Conservation (phyloP, 64 coral and sea anemone genomes). For the Stylophora pistillata region DNA sequence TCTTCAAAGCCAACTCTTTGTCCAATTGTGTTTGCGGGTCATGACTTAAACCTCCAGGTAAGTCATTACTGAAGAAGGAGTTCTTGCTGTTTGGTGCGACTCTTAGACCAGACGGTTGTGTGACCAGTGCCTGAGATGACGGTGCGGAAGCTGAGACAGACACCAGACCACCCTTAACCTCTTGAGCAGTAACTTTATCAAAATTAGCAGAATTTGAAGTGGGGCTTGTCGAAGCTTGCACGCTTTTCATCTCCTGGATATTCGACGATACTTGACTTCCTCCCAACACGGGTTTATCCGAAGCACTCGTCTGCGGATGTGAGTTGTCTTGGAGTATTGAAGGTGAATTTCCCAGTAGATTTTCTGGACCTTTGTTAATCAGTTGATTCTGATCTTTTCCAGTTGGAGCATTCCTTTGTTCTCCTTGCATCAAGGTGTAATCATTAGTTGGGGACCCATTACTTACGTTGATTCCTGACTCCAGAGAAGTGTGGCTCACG, state of each 20-base stretch:
- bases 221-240: background rate
- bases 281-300: background rate
- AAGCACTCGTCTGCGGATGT: background rate
- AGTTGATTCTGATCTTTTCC: background rate
- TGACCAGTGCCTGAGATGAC: background rate
- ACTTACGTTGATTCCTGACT: background rate
- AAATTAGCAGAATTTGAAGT: background rate
- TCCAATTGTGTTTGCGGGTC: background rate
- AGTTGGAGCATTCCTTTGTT: background rate
- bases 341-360: background rate
- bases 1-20: slow-evolving; percentile 24
- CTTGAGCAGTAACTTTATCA: slow-evolving; percentile 24
- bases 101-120: background rate
- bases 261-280: background rate
- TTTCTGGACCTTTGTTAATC: background rate
- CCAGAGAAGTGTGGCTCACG: background rate
- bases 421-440: background rate
- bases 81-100: background rate
- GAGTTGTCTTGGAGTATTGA: background rate
- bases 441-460: background rate
- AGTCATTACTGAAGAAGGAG: background rate
- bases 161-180: background rate
- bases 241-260: background rate
- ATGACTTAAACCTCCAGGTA: background rate
- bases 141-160: background rate